phyloP scores from a whole-genome alignment of 2,888 invertebrate genomes.

The Caenorhabditis sp. region DNA sequence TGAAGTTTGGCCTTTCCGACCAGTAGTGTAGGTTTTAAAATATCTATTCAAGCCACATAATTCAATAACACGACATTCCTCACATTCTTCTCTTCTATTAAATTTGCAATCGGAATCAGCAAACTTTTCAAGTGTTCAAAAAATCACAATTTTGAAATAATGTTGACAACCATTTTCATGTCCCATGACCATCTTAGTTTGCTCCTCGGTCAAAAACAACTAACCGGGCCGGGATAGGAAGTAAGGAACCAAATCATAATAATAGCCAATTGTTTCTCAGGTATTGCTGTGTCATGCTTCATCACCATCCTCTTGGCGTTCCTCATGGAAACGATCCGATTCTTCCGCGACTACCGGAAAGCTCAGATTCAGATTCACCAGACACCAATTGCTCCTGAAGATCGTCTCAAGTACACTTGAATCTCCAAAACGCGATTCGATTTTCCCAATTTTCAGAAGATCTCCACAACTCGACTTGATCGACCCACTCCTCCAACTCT shows the following conservation, averaged over 20 bases:
- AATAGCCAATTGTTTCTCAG: slow-evolving; percentile 70
- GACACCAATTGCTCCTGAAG: slow-evolving; percentile 60
- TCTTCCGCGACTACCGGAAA: slow-evolving; percentile 75
- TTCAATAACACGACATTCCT: not conserved
- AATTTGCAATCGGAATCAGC: not conserved
- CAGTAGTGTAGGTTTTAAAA: no score
- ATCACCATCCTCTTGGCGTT: slow-evolving; percentile 75
- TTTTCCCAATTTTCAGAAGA: slow-evolving; percentile 54
- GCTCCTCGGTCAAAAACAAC: no score
- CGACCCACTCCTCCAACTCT: slow-evolving; percentile 76
- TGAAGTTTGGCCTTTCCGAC: no score
- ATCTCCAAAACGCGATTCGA: not conserved
- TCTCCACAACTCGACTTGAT: slow-evolving; percentile 63
- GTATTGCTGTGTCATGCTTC: slow-evolving; percentile 77
- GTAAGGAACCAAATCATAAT: not conserved
- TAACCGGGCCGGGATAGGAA: no score
- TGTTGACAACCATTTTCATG: slow-evolving; percentile 3
- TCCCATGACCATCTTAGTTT: not conserved
- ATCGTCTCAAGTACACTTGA: slow-evolving; percentile 51
- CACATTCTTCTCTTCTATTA: not conserved
- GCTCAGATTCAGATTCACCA: slow-evolving; percentile 40
- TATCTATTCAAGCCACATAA: no score
- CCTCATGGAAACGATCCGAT: slow-evolving; percentile 77
- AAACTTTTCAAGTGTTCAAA: not conserved
- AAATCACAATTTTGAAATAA: slow-evolving; percentile 2